Conservation (phyloP, 2,888 invertebrate genomes). For the Ophraella communa region DNA sequence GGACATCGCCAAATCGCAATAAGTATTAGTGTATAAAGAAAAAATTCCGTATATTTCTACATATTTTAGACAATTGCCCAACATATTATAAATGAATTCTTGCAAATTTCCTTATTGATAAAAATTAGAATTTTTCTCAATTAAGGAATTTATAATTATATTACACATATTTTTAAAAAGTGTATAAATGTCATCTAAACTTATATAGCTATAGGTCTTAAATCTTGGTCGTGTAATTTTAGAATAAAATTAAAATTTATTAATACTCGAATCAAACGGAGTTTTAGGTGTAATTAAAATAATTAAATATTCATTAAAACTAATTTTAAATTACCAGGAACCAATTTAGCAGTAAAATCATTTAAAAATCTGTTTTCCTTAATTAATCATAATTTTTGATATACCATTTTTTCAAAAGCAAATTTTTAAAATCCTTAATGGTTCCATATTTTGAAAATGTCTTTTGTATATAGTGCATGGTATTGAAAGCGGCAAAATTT, state of each 20-base stretch:
- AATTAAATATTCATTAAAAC: neutral
- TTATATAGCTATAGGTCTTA: constrained; percentile 44
- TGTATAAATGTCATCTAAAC: constrained; percentile 37
- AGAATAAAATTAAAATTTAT: constrained; percentile 41
- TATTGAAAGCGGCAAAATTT: too few relatives aligned
- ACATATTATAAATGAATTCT: constrained; percentile 6
- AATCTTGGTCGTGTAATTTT: constrained; percentile 45
- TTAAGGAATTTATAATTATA: constrained; percentile 12
- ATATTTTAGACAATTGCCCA: constrained; percentile 22
- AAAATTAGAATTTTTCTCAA: neutral
- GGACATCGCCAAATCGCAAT: constrained; percentile 53
- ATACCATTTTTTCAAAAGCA: too few relatives aligned
- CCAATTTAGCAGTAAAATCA: too few relatives aligned
- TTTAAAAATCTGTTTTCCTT: too few relatives aligned
- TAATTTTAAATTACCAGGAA: neutral
- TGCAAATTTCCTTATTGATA: neutral
- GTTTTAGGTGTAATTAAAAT: neutral
- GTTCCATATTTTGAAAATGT: neutral
- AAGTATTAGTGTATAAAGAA: constrained; percentile 49
- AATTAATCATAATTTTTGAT: too few relatives aligned
- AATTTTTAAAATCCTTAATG: too few relatives aligned
- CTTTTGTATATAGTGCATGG: neutral
- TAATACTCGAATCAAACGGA: constrained; percentile 45
- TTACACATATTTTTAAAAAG: constrained; percentile 46
- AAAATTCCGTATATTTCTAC: constrained; percentile 29